Evolutionary conservation across 2,888 invertebrate species (phyloP).

Genomic region (Notodonta ziczac): DNA sequence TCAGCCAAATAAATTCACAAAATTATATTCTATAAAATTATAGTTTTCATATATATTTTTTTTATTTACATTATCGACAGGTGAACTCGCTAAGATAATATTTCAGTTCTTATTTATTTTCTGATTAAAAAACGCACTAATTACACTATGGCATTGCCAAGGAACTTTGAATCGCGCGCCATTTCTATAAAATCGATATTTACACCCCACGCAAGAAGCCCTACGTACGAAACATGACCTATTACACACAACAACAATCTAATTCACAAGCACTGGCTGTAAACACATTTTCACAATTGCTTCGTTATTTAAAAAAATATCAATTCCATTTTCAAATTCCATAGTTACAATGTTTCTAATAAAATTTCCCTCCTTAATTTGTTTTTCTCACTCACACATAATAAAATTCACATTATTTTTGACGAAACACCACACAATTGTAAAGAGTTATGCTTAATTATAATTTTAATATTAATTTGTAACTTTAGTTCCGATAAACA

Average conservation of each 20-base stretch:
- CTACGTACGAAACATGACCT: conserved; percentile 65
- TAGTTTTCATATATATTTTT: neutral
- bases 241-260: conserved; percentile 42
- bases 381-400: conserved; percentile 15
- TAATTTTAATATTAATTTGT: conserved; percentile 15
- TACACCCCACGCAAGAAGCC: conserved; percentile 48
- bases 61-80: neutral
- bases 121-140: neutral
- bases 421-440: conserved; percentile 1
- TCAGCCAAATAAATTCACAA: neutral
- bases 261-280: conserved; percentile 21
- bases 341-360: neutral
- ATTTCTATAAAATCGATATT: conserved; percentile 72
- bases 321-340: conserved; percentile 32
- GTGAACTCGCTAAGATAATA: too few relatives aligned
- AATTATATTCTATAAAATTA: too few relatives aligned
- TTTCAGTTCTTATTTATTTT: neutral
- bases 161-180: conserved; percentile 63
- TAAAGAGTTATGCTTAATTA: conserved; percentile 5
- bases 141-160: conserved; percentile 17
- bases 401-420: conserved; percentile 19
- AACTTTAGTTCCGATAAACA: conserved; percentile 31
- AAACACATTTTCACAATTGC: conserved; percentile 13
- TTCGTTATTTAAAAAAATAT: conserved; percentile 18
- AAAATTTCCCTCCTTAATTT: conserved; percentile 21